Percentiles rank a stretch among this genome's conserved stretches.
Conservation (phyloP, 1,140 invertebrate genomes). For the Cyclina sinensis region DNA sequence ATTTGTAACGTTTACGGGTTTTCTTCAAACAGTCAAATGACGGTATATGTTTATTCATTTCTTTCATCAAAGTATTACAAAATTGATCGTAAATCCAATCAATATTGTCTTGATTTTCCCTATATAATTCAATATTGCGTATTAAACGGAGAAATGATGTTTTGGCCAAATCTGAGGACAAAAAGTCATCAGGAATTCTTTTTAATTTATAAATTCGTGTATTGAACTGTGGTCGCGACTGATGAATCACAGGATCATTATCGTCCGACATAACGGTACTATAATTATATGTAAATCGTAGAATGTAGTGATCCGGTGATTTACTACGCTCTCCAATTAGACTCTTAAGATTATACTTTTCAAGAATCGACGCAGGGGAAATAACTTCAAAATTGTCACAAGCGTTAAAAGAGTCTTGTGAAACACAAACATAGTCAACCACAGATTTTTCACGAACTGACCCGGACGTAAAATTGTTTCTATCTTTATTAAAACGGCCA, state of each 20-base stretch:
- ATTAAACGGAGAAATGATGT: slow-evolving; percentile 33
- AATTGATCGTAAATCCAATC: slow-evolving; percentile 61
- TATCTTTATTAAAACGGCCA: slow-evolving; percentile 16
- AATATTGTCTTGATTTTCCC: slow-evolving; percentile 40
- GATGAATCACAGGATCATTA: not conserved
- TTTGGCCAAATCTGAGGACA: slow-evolving; percentile 1
- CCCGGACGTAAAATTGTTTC: no score
- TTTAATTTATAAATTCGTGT: not conserved
- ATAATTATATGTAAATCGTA: slow-evolving; percentile 8
- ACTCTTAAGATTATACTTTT: not conserved
- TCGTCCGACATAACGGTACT: not conserved
- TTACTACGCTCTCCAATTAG: no score
- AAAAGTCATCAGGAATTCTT: no score
- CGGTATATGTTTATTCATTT: slow-evolving; percentile 30
- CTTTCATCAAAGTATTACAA: not conserved
- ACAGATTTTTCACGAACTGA: slow-evolving; percentile 37
- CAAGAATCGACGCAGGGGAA: slow-evolving; percentile 13
- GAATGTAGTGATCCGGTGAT: slow-evolving; percentile 54
- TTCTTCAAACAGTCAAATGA: not conserved
- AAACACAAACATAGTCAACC: slow-evolving; percentile 63
- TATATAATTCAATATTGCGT: not conserved
- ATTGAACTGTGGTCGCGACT: not conserved
- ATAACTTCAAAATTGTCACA: slow-evolving; percentile 47
- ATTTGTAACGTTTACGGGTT: not conserved
- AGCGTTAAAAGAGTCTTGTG: slow-evolving; percentile 33